Evolutionary conservation across 1,140 invertebrate species (phyloP).

Genomic region (Bursaphelenchus mucronatus): DNA sequence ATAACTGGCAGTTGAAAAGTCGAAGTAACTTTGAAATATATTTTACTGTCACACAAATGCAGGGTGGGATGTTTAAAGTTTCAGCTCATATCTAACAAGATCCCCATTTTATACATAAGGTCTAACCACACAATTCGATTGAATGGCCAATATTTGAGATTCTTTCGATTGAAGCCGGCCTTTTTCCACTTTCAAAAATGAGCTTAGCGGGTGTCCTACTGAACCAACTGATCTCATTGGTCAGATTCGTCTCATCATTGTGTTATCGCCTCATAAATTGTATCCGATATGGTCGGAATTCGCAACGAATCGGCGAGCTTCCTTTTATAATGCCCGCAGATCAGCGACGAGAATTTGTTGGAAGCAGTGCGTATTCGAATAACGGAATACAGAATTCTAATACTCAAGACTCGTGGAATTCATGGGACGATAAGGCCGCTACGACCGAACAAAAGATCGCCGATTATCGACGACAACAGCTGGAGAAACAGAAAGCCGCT

Average conservation of each 20-base stretch:
- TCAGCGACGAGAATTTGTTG: not conserved
- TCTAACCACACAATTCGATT: too few relatives aligned
- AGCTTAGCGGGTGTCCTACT: too few relatives aligned
- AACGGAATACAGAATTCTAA: not conserved
- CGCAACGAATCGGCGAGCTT: conserved; percentile 22
- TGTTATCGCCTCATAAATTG: not conserved
- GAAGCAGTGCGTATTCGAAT: not conserved
- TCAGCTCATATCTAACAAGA: too few relatives aligned
- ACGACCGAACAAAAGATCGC: conserved; percentile 32
- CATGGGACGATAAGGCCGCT: conserved; percentile 21
- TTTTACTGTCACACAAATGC: too few relatives aligned
- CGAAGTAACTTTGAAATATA: too few relatives aligned
- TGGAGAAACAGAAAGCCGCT: conserved; percentile 14
- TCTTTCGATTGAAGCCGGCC: too few relatives aligned
- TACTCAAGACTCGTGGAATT: conserved; percentile 1
- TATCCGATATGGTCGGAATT: conserved; percentile 5
- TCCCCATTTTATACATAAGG: too few relatives aligned
- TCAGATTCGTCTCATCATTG: not conserved
- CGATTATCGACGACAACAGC: conserved; percentile 29
- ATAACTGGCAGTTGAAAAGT: too few relatives aligned
- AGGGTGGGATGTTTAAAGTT: too few relatives aligned
- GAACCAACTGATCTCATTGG: too few relatives aligned
- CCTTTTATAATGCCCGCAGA: conserved; percentile 13
- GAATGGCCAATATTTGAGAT: too few relatives aligned
- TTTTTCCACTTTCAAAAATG: too few relatives aligned